phyloP scores from a whole-genome alignment of 2,888 invertebrate genomes.

The Ischnus inquisitorius region DNA sequence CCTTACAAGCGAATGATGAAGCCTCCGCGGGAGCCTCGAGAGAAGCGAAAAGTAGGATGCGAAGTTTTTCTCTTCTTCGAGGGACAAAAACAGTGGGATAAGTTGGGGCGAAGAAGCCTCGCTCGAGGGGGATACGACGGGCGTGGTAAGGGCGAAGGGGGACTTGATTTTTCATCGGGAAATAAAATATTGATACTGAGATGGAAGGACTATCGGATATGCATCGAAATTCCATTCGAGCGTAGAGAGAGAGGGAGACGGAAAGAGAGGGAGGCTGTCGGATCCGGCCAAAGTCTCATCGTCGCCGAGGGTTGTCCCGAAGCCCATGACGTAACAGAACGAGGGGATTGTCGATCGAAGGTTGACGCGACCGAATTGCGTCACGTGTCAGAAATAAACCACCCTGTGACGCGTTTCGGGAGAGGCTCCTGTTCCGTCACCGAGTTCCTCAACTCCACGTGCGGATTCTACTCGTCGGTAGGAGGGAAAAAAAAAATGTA shows the following conservation, averaged over 20 bases:
- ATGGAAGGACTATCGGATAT: background rate
- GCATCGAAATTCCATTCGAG: slow-evolving; percentile 7
- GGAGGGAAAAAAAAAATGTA: background rate
- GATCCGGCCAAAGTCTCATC: background rate
- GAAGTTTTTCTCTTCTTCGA: too few species aligned
- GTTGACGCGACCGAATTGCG: slow-evolving; percentile 46
- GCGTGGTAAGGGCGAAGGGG: too few species aligned
- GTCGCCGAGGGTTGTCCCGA: background rate
- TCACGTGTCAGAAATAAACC: slow-evolving; percentile 47
- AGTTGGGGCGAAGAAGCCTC: too few species aligned
- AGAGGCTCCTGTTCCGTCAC: background rate
- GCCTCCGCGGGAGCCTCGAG: too few species aligned
- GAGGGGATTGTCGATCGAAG: slow-evolving; percentile 41
- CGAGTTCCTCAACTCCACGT: background rate
- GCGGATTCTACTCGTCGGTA: background rate
- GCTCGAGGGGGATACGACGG: background rate
- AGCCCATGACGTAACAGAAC: slow-evolving; percentile 30
- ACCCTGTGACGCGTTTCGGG: slow-evolving; percentile 2
- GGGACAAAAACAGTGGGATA: too few species aligned
- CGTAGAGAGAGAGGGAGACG: background rate
- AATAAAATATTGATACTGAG: background rate
- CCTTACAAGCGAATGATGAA: too few species aligned
- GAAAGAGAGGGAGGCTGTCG: background rate
- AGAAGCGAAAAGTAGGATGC: too few species aligned
- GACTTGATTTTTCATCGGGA: background rate